Base-by-base conservation (phyloP, 2,113 vertebrate genomes). In the Spheniscus mendiculus region DNA sequence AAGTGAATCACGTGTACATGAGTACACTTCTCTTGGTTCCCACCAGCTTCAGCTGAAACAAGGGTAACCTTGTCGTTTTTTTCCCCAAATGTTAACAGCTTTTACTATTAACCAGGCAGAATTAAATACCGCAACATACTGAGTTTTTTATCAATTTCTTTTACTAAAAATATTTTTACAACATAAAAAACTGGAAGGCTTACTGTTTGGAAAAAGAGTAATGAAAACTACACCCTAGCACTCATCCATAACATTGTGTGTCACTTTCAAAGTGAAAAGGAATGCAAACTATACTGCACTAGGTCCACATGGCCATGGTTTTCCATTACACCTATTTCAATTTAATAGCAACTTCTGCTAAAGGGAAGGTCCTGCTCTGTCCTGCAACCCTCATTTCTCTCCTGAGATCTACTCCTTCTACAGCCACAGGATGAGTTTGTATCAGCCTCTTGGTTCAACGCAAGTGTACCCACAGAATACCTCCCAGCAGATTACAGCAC, bases 301-400 rank as follows among this genome's bases (percentile, higher is more conserved):
- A 3, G 2, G 42, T n/a, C 34, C 50, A 40, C 30, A 23, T 0
- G 2, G 26, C 58, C 58, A 45, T 4, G 2, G 22, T 10, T 77
- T 52, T 34, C 50, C 32, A 45, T 13, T 15, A 36, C n/a, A 42
- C 8, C 38, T 53, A 17, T 17, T 49, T 58, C n/a, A 65, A 29
- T 34, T 59, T 10, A 47, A 32, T 3, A 47, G 38, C 26, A 25
- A 42, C 7, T 65, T 72, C 65, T 32, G 4, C 11, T 65, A 5
- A 15, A 53, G 11, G 17, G 29, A 77, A 78, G 15, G 29, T 52
- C 40, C 45, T 56, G 22, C 74, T 86, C 20, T 27, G 29, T 47
- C 36, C 55, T 74, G 70, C 27, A 50, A 7, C 19, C 38, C 34
- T 20, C 19, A 34, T 29, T 50, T 34, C n/a, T 53, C 69, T 69